phyloP scores from a whole-genome alignment of 2,113 vertebrate genomes.

The Microtus richardsoni region DNA sequence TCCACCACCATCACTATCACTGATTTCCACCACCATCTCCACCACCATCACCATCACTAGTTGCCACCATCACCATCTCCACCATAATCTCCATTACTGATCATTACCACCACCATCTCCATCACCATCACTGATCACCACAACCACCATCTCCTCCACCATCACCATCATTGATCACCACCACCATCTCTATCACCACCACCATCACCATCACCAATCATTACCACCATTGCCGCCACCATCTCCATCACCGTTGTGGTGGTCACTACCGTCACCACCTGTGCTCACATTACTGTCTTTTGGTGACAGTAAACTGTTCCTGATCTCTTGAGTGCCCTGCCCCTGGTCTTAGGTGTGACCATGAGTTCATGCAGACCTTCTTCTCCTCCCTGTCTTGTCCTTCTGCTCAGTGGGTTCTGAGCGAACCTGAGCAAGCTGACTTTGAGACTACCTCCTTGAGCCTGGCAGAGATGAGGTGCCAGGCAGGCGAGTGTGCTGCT shows the following conservation, averaged over 20 bases:
- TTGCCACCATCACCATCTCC: fast-evolving
- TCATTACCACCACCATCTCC: no score
- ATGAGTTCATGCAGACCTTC: no score
- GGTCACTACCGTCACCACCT: no score
- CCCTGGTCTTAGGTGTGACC: not conserved
- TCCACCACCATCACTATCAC: no score
- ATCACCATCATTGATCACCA: not conserved
- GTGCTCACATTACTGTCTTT: not conserved
- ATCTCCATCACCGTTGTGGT: fast-evolving
- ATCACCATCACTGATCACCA: no score
- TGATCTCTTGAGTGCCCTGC: not conserved
- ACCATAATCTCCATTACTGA: no score
- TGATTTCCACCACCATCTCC: fast-evolving
- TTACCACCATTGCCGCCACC: not conserved
- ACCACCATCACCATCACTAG: no score
- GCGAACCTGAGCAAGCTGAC: not conserved
- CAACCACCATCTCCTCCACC: not conserved
- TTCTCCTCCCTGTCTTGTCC: not conserved
- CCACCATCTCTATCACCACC: no score
- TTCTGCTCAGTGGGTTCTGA: not conserved
- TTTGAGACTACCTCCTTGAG: not conserved
- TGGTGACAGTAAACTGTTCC: not conserved
- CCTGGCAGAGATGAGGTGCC: not conserved
- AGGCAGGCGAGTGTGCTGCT: fast-evolving
- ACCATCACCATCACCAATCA: not conserved